Base-by-base conservation (phyloP, 2,888 invertebrate genomes). In the Baccha elongata region DNA sequence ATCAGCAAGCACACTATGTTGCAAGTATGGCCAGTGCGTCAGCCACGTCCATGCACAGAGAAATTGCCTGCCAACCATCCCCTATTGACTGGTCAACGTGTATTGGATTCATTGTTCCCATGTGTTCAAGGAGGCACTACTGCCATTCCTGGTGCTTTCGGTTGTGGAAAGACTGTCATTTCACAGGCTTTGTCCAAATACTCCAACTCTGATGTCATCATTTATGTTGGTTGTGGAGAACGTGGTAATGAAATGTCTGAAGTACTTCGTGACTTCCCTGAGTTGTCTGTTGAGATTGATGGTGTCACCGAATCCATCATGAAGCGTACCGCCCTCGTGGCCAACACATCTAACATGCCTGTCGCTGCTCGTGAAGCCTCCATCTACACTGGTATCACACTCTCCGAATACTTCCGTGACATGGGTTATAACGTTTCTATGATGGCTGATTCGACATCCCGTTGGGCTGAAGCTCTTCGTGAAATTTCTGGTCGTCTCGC, bases 261-360 rank as follows among this genome's bases (percentile, higher is more conserved):
- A 92, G 97, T 98, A 93, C 92, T 99, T 90, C 94, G 98, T 68
- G 99, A 99, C 92, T 99, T 99, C 93, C 99, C 99, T 58, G 98
- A 99, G 92, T 92, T 99, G 88, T 95, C 97, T 0, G 96, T 98
- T 87, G 99, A 99, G 92, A 97, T 99, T 86, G 97, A 98, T 7
- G 99, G 99, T 4, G 94, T 94, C 17, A 96, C 96, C 0, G 99
- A 99, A 90, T 98, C 99, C 85, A 99, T 99, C 91, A 99, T 99
- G 99, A 99, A 99, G 92, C 96, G 99, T 89, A 99, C 99, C 0
- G 97, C 99, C 37, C 93, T 99, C 75, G 99, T 99, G 15, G 99
- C 99, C 88, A 99, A 99, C 92, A 99, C 99, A 13, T 99, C 99
- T 85, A 99, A 99, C 96, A 99, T 99, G 99, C 99, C 99, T 87